Evolutionary conservation across 2,113 vertebrate species (phyloP), one percentile per base, ranked within the genome.

Genomic region (Marmota monax): DNA sequence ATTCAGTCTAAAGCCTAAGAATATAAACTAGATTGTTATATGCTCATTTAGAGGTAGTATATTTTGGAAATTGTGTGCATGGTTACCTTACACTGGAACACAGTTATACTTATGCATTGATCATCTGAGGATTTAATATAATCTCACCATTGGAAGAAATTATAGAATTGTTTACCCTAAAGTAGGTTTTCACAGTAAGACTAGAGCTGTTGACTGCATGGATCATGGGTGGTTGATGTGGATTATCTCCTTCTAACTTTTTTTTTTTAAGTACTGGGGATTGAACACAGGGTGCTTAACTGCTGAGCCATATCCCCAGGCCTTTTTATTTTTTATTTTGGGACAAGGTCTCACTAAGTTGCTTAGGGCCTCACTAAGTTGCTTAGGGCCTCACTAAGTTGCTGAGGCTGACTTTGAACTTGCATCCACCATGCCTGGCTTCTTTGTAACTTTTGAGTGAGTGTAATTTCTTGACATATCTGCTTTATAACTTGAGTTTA

Each of bases 401-500:
- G 65, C 29, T 32, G 27, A 67, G 65, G 29, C 25, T 67, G 65
- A 3, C 65, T 10, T 29, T 32, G 65, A 32, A 67, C 65, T 67
- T 29, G 12, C 4, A 32, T 67, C 29, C 65, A 34, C 65, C 65
- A 32, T 67, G 29, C 29, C 65, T 32, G 65, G 65, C 29, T 67
- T 58, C 56, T 58, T 58, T 58, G 56, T 23, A 58, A 58, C 7
- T 58, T 94, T 82, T n/a, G 37, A 84, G 34, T 95, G 74, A 94
- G 69, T 80, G 20, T 92, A 69, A 61, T 96, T 94, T 74, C 76
- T 74, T 94, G 53, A 84, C 12, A 34, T 53, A 3, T 76, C 23
- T 93, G 7, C n/a, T 39, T 94, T 86, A 92, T 92, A n/a, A 86
- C 84, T 96, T 95, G 73, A 86, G 65, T 79, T 95, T 89, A 95